Evolutionary conservation across 1,140 invertebrate genomes (phyloP).

Genomic region (Lutraria rhynchaena): DNA sequence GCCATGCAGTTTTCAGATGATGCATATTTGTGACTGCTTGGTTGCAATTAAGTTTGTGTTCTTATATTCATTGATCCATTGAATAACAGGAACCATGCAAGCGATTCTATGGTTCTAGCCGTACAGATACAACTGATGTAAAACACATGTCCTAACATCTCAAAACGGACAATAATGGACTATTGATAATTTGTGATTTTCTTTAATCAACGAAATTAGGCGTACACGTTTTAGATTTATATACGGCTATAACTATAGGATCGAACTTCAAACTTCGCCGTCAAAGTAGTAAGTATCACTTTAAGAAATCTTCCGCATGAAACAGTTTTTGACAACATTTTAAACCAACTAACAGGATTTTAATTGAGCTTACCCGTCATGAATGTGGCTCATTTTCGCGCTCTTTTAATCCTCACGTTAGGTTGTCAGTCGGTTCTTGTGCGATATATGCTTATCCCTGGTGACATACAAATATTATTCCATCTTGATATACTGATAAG

Average conservation of each 20-base stretch:
- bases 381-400: slow-evolving; percentile 72
- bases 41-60: too few species aligned
- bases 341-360: slow-evolving; percentile 4
- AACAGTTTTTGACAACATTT: not conserved
- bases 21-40: too few species aligned
- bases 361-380: slow-evolving; percentile 69
- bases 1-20: too few species aligned
- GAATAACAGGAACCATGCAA: too few species aligned
- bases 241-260: not conserved
- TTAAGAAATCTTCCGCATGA: not conserved
- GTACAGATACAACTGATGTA: too few species aligned
- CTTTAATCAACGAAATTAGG: not conserved
- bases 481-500: slow-evolving; percentile 17
- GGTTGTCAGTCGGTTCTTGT: not conserved
- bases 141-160: too few species aligned
- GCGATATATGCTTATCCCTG: slow-evolving; percentile 6
- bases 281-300: not conserved
- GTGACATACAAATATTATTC: slow-evolving; percentile 3
- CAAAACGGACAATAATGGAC: too few species aligned
- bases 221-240: not conserved
- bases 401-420: slow-evolving; percentile 20
- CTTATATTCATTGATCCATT: too few species aligned
- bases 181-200: not conserved
- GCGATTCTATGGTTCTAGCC: too few species aligned
- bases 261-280: not conserved